Base-by-base conservation (phyloP, 2,888 invertebrate genomes). In the Cryptus viduatorius region DNA sequence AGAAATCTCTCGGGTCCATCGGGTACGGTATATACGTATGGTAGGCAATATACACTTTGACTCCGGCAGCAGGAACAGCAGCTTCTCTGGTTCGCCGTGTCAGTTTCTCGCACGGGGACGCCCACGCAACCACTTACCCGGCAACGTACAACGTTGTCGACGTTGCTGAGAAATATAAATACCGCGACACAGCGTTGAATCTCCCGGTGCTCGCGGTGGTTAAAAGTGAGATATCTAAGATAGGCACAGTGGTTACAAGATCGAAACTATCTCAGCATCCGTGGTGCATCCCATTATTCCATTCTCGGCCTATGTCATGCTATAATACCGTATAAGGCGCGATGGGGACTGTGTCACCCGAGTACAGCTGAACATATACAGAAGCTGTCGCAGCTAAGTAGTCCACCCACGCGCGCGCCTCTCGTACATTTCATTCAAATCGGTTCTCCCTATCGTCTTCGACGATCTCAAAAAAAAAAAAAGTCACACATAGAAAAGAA, bases 151-250 rank as follows among this genome's bases (percentile, higher is more conserved):
- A 75, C 75, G 81, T 73, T 79, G 85, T 84, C 79, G 72, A 84
- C 76, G 71, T 82, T 59, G 29, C 79, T 14, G 64, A 53, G 71
- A 64, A 64, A 79, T 10, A 68, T 56, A 71, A 65, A 73, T 61
- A 65, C 12, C 53, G 84, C 79, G 77, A 59, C 10, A 65, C 68
- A 44, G 68, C 24, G 48, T 19, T 10, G 19, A 53, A 16, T 53
- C n/a, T 19, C 37, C 67, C 8, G 14, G 42, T 12, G 14, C 69
- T 42, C 42, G 31, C 69, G 59, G 82, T 77, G 79, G 67, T 67
- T 72, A 82, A 76, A 82, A 89, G 84, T 88, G 86, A 89, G 87
- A 89, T 89, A 89, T 89, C 88, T 80, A 89, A 89, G 89, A 88
- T 89, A 87, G 86, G 78, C 82, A 56, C 75, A 84, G 48, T 48